A percentile compares a stretch with the other conserved stretches of the same genome.
Conservation (phyloP, 2,113 vertebrate genomes). For the Rafetus swinhoei region DNA sequence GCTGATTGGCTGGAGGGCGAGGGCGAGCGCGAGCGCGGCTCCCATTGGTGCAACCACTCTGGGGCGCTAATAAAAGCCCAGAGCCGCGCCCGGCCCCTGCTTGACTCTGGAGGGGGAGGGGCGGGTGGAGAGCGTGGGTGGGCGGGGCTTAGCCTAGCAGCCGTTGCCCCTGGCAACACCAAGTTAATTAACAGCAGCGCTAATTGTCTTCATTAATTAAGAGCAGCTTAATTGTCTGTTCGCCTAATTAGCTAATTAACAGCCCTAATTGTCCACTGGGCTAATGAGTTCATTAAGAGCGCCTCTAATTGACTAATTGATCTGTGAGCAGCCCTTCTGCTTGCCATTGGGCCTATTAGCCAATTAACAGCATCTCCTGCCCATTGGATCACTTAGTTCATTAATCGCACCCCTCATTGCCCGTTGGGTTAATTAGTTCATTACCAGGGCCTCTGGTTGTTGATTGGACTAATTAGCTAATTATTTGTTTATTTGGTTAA, state of each 20-base stretch:
- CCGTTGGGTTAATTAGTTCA: too few species aligned
- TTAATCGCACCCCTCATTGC: too few species aligned
- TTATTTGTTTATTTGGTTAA: too few species aligned
- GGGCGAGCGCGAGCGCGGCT: too few species aligned
- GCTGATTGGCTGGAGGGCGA: background rate
- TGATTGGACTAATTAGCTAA: too few species aligned
- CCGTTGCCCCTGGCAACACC: background rate
- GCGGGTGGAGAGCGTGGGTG: rapidly evolving
- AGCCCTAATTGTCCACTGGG: background rate
- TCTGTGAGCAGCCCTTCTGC: too few species aligned
- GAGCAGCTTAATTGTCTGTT: background rate
- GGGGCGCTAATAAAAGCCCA: background rate
- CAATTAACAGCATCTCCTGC: too few species aligned
- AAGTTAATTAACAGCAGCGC: background rate
- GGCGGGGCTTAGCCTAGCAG: background rate
- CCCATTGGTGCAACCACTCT: background rate
- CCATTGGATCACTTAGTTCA: too few species aligned
- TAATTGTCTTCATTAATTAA: background rate
- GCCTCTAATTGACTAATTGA: too few species aligned
- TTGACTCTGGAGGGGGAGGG: background rate
- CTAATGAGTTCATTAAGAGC: background rate
- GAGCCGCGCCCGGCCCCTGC: rapidly evolving
- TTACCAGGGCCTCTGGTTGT: too few species aligned
- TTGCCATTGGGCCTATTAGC: too few species aligned
- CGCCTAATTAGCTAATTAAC: background rate